Conservation (phyloP, 1,140 invertebrate species). For the Portunus trituberculatus region DNA sequence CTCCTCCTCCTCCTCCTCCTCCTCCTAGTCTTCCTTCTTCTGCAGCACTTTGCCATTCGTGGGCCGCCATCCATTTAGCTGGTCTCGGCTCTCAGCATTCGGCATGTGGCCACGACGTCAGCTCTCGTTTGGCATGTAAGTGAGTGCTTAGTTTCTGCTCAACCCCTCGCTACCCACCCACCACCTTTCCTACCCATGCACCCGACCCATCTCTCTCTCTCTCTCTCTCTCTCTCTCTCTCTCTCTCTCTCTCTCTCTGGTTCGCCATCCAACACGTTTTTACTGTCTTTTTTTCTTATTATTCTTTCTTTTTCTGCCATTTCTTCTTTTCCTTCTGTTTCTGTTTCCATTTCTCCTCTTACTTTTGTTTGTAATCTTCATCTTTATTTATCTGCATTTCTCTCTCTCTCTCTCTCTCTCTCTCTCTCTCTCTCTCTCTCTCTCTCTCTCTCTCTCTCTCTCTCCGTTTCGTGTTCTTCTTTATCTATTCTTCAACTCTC, state of each 20-base stretch:
- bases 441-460: too few relatives aligned
- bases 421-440: too few relatives aligned
- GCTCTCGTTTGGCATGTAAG: constrained; percentile 46
- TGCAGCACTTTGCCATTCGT: neutral
- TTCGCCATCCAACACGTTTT: too few relatives aligned
- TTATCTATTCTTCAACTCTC: too few relatives aligned
- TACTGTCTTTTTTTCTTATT: neutral
- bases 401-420: too few relatives aligned
- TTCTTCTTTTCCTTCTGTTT: neutral
- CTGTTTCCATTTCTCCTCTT: too few relatives aligned
- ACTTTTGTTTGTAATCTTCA: too few relatives aligned
- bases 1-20: neutral
- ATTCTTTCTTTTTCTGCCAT: neutral
- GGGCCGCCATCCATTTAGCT: neutral
- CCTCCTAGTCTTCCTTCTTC: too few relatives aligned
- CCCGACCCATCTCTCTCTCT: neutral
- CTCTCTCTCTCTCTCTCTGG: neutral
- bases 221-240: neutral
- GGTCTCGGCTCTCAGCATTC: neutral
- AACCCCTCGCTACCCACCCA: neutral
- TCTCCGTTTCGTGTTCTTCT: too few relatives aligned
- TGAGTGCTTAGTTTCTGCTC: constrained; percentile 43
- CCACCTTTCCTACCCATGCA: neutral
- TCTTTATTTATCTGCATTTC: too few relatives aligned
- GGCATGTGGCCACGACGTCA: neutral